phyloP scores from a whole-genome alignment of 2,797 vertebrate genomes.

The Telmatherina bonti region DNA sequence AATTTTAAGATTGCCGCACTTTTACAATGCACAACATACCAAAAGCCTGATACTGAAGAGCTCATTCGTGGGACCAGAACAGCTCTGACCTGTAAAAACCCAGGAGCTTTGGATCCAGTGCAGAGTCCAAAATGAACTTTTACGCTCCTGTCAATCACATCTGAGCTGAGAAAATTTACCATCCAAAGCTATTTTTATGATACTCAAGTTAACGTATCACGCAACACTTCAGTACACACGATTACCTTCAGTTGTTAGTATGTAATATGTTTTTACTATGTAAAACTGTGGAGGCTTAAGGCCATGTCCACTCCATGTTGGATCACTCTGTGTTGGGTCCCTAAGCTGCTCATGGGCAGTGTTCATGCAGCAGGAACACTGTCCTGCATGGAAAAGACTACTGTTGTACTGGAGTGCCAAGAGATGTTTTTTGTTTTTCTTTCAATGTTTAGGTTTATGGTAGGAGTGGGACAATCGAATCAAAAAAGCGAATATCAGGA shows the following conservation, averaged over 20 bases:
- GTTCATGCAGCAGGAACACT: neutral
- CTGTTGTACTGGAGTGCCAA: neutral
- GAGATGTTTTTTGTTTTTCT: neutral
- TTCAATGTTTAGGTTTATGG: too few relatives aligned
- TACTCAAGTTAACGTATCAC: neutral
- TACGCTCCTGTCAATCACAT: neutral
- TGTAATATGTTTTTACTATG: too few relatives aligned
- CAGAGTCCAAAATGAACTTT: slow-evolving; percentile 2
- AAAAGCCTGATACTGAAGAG: neutral
- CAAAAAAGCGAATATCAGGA: too few relatives aligned
- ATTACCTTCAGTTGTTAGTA: neutral
- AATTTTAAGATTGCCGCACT: neutral
- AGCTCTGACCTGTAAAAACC: neutral
- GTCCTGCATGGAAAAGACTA: neutral
- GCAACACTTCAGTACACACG: neutral
- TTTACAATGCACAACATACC: neutral
- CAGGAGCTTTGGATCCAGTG: neutral
- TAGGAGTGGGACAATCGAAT: too few relatives aligned
- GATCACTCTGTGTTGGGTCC: too few relatives aligned
- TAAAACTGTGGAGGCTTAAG: too few relatives aligned
- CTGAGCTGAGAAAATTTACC: neutral
- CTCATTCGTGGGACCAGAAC: neutral
- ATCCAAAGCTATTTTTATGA: neutral
- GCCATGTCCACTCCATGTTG: neutral
- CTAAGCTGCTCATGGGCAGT: neutral